These are phyloP conservation scores for Megaptera novaeangliae DNA, from an alignment of 2,113 vertebrate species.

Conservation along the genomic window DNA sequence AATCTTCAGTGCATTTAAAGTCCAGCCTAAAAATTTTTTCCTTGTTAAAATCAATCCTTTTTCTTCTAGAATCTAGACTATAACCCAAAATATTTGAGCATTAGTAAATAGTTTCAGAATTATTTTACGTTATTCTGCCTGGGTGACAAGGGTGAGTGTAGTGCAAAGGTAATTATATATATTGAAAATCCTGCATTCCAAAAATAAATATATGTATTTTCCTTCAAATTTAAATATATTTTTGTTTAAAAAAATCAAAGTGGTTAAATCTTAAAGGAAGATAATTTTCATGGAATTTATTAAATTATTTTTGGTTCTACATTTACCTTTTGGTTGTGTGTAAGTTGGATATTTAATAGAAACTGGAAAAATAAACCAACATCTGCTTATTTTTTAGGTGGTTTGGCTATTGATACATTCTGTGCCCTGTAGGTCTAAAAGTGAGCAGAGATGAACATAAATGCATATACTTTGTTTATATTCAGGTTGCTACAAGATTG, in stretches of 20 bases:
- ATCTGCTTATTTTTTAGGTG: neutral
- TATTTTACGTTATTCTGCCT: neutral
- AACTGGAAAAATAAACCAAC: neutral
- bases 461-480: neutral
- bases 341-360: neutral
- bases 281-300: neutral
- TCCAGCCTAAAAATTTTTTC: neutral
- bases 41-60: neutral
- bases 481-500: neutral
- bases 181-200: neutral
- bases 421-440: neutral
- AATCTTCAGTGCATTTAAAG: neutral
- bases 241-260: neutral
- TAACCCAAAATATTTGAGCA: neutral
- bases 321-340: neutral
- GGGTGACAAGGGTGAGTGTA: neutral
- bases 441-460: neutral
- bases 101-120: neutral
- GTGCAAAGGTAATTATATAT: neutral
- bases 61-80: neutral
- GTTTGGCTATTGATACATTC: neutral
- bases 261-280: neutral
- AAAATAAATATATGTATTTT: neutral
- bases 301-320: neutral
- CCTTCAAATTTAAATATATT: neutral